A percentile compares a stretch with the other conserved stretches of the same genome.
These are phyloP conservation scores for Passer domesticus DNA, from an alignment of 2,113 vertebrate species.

Conservation along the genomic window DNA sequence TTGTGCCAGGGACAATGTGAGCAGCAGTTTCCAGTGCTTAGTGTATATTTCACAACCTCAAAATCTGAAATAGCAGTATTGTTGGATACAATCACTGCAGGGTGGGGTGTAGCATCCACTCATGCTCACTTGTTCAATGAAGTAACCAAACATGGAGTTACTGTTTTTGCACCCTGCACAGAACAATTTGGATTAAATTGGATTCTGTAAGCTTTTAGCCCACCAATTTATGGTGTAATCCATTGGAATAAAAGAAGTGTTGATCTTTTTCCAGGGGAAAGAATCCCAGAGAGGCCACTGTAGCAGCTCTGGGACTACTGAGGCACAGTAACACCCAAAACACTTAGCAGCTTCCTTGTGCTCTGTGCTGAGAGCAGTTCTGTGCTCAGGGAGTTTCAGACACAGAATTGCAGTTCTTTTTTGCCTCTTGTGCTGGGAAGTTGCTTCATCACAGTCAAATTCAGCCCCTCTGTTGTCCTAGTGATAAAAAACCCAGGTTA, in stretches of 20 bases:
- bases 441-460: background rate
- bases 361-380: background rate
- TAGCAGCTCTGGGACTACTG: background rate
- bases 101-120: background rate
- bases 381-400: background rate
- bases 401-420: background rate
- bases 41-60: background rate
- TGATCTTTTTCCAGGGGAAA: background rate
- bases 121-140: background rate
- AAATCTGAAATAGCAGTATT: too few species aligned
- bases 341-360: background rate
- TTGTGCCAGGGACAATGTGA: background rate
- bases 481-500: background rate
- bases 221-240: background rate
- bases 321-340: background rate
- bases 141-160: background rate
- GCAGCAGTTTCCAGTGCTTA: background rate
- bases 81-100: background rate
- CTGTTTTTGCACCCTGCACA: background rate
- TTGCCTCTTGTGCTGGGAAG: background rate
- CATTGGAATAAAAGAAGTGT: background rate
- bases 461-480: background rate
- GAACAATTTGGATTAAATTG: background rate
- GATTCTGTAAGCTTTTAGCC: background rate
- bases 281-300: background rate